Percentiles rank a stretch among this genome's conserved stretches.
These are phyloP conservation scores for Caenorhabditis macrosperma DNA, from an alignment of 2,888 invertebrate genomes.

Conservation along the genomic window DNA sequence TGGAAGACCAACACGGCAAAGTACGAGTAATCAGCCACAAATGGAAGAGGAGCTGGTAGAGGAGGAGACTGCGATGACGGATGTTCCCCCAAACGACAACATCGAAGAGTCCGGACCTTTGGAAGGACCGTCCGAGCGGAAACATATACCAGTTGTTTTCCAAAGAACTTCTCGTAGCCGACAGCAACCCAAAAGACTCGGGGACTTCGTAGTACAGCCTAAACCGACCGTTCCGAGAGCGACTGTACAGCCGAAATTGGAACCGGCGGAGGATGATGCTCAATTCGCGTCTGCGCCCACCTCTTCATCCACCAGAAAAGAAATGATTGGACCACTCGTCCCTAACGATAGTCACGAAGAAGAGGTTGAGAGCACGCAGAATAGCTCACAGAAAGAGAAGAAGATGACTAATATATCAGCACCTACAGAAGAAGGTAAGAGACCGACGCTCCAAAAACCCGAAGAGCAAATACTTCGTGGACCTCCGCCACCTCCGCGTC, in stretches of 20 bases:
- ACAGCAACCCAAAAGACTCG: constrained; percentile 7
- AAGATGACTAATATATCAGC: background rate
- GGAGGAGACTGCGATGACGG: background rate
- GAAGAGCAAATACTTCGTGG: background rate
- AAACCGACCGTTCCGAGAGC: background rate
- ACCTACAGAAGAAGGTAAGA: background rate
- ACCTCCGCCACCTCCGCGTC: constrained; percentile 47
- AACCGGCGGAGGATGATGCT: background rate
- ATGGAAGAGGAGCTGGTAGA: background rate
- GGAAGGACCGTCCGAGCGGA: background rate
- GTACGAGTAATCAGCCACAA: background rate
- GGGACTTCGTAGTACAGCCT: constrained; percentile 6
- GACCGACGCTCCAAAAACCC: background rate
- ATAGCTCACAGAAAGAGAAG: background rate
- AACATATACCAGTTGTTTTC: background rate
- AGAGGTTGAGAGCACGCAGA: background rate
- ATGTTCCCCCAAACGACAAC: background rate
- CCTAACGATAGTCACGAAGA: constrained; percentile 27
- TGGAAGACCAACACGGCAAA: constrained; percentile 21
- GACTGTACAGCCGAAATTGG: background rate
- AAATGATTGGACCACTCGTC: constrained; percentile 15
- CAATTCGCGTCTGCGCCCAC: background rate
- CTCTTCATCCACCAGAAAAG: too few relatives aligned
- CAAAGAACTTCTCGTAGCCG: constrained; percentile 1
- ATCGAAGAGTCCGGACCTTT: constrained; percentile 6